Percentiles rank a stretch among this genome's conserved stretches.
Conservation (phyloP, 1,140 invertebrate species). For the Dermatophagoides farinae region DNA sequence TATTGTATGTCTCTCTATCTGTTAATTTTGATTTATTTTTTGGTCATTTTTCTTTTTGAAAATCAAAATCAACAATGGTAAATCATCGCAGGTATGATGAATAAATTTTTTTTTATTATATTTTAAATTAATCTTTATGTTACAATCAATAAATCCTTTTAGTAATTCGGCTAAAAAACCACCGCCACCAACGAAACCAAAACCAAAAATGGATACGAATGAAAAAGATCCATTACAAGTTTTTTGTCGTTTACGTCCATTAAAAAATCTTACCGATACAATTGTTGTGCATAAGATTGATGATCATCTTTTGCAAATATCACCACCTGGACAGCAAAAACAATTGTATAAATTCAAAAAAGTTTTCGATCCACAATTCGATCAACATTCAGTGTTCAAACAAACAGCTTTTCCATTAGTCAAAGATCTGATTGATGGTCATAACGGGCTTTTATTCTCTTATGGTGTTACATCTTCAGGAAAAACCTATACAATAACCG, state of each 20-base stretch:
- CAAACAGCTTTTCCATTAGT: conserved; percentile 65
- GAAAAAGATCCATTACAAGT: conserved; percentile 52
- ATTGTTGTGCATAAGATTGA: conserved; percentile 47
- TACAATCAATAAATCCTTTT: too few relatives aligned
- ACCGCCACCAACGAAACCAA: neutral
- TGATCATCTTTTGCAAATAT: conserved; percentile 41
- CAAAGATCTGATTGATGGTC: conserved; percentile 38
- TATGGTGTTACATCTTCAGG: conserved; percentile 93
- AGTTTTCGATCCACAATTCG: conserved; percentile 52
- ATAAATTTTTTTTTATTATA: too few relatives aligned
- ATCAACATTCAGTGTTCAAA: conserved; percentile 67
- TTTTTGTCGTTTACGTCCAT: conserved; percentile 55
- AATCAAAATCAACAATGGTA: too few relatives aligned
- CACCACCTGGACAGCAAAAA: conserved; percentile 13
- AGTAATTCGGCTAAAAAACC: neutral
- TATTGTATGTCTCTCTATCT: neutral
- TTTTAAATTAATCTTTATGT: too few relatives aligned
- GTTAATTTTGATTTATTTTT: neutral
- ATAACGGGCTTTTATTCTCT: conserved; percentile 76
- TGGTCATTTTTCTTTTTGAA: too few relatives aligned
- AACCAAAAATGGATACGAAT: neutral
- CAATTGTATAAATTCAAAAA: conserved; percentile 34
- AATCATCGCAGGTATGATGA: neutral
- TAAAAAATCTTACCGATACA: conserved; percentile 39
- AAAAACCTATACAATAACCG: conserved; percentile 85